Evolutionary conservation across 2,113 vertebrate species (phyloP), one percentile per base, ranked within the genome.

Genomic region (Ovibos moschatus): DNA sequence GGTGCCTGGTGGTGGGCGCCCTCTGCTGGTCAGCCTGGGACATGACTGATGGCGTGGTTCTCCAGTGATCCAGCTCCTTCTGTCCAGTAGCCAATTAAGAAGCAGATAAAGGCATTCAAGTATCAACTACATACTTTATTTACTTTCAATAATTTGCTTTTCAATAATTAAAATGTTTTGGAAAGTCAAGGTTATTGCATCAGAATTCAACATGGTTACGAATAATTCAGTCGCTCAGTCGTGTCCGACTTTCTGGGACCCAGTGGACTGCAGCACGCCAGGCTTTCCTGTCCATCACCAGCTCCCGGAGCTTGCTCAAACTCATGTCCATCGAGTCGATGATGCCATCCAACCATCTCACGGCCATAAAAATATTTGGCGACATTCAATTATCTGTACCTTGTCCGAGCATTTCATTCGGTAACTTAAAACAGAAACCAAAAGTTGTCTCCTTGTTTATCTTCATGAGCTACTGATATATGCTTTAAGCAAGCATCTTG

Each of bases 261-360:
- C 10, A 1, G 36, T 12, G n/a, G n/a, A 23, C n/a, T 0, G n/a
- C n/a, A 40, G n/a, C n/a, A 23, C 0, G 1, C n/a, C 67, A 40
- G n/a, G n/a, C 67, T 5, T 71, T 19, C 67, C 67, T 23, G n/a
- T 36, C 19, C 36, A 12, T 40, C 8, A 12, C 19, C 67, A 71
- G 1, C 19, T 40, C n/a, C 67, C 11, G 1, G n/a, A 71, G 67
- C n/a, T 12, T 12, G n/a, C n/a, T 40, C 67, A 71, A 2, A 23
- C n/a, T 40, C n/a, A 71, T 6, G 67, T 71, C n/a, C n/a, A 71
- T 71, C 2, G 5, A 40, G 67, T 23, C 10, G 0, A 21, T 23
- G 67, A 40, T 40, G 67, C 67, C 19, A 11, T 11, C n/a, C 64
- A 36, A 12, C n/a, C 64, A 23, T 71, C n/a, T 71, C 67, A 23